Percentiles rank a stretch among this genome's conserved stretches.
Evolutionary conservation across 2,797 vertebrate genomes (phyloP).

Genomic region (Phyllotis vaccarum): DNA sequence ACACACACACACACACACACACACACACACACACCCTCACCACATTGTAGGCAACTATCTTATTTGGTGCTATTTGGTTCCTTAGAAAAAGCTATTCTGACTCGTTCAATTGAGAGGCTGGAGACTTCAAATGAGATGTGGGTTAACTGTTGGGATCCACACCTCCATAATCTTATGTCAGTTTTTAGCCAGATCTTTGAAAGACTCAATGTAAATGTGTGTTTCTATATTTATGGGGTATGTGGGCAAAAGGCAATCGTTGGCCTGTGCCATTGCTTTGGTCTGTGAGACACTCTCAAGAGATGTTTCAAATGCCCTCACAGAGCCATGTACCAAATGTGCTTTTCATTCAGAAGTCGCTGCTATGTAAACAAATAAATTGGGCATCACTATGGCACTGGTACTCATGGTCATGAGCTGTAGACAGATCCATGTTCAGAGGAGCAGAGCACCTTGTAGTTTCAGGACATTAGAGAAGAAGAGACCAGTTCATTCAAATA

Average conservation of each 20-base stretch:
- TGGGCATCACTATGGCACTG: background rate
- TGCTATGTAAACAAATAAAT: background rate
- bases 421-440: background rate
- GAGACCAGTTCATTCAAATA: fast-evolving
- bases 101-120: background rate
- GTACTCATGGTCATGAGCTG: background rate
- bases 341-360: background rate
- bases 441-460: fast-evolving
- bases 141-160: background rate
- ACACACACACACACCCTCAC: background rate
- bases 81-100: background rate
- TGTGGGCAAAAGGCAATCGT: background rate
- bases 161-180: background rate
- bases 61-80: background rate
- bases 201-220: background rate
- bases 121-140: background rate
- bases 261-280: background rate
- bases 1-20: background rate
- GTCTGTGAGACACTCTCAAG: background rate
- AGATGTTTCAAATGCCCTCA: background rate
- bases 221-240: background rate
- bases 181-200: background rate
- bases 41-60: background rate
- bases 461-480: fast-evolving
- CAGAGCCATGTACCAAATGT: background rate